These are phyloP conservation scores for Lasiurus cinereus DNA, from an alignment of 2,113 vertebrate species.

Conservation along the genomic window DNA sequence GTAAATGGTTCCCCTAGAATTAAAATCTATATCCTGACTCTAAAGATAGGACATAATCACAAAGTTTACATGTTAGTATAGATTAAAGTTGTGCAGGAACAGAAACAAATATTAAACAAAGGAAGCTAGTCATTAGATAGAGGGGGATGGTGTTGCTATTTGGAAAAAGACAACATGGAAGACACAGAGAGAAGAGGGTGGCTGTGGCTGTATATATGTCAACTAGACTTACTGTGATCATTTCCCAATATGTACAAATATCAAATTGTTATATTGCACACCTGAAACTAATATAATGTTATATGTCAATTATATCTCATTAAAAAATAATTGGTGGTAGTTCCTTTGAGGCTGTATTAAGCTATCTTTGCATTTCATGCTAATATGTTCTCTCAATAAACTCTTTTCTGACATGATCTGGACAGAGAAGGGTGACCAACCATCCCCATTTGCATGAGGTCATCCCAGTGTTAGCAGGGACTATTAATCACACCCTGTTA, in stretches of 20 bases:
- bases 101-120: slow-evolving; percentile 29
- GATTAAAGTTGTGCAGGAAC: neutral
- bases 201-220: neutral
- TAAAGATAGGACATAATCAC: neutral
- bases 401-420: neutral
- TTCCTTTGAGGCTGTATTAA: neutral
- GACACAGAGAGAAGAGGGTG: neutral
- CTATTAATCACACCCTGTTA: neutral
- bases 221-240: neutral
- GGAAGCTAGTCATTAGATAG: neutral
- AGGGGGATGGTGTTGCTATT: neutral
- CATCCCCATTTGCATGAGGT: neutral
- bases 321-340: neutral
- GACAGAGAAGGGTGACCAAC: neutral
- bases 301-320: neutral
- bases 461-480: neutral
- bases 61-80: slow-evolving; percentile 30
- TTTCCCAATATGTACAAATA: neutral
- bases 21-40: neutral
- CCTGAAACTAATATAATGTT: neutral
- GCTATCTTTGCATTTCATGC: neutral
- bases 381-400: neutral
- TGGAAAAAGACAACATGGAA: neutral
- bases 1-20: neutral
- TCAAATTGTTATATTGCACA: neutral